phyloP scores from a whole-genome alignment of 2,113 vertebrate species.

The Diadophis punctatus region DNA sequence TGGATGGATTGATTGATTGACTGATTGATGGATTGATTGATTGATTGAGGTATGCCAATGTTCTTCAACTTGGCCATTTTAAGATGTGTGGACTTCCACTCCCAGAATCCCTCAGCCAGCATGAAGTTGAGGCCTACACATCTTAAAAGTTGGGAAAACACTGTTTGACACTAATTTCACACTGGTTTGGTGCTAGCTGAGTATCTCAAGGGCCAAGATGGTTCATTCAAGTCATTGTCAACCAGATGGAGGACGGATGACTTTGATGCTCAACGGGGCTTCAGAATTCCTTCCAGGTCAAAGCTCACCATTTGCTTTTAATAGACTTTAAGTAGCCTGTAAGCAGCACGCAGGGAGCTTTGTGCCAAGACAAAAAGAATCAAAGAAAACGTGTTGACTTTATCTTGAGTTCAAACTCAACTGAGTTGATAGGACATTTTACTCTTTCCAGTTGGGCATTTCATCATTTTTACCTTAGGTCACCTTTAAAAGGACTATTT shows the following conservation, averaged over 20 bases:
- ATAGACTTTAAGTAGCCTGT: not conserved
- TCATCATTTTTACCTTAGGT: not conserved
- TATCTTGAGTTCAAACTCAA: not conserved
- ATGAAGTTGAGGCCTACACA: not conserved
- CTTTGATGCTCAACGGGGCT: not conserved
- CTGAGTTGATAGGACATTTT: not conserved
- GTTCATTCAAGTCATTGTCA: not conserved
- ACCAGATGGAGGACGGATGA: not conserved
- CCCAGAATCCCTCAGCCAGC: not conserved
- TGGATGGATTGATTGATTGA: not conserved
- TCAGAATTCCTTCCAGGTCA: not conserved
- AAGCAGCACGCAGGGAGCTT: not conserved
- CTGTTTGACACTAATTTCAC: not conserved
- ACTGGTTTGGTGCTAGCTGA: not conserved
- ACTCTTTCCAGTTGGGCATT: not conserved
- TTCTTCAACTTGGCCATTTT: not conserved
- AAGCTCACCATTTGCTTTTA: not conserved
- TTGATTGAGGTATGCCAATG: not conserved
- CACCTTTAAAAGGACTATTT: not conserved
- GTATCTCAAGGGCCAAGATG: not conserved
- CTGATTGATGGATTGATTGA: not conserved
- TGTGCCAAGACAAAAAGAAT: not conserved
- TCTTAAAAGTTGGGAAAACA: not conserved
- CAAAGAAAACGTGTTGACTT: not conserved
- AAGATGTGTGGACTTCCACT: not conserved